Evolutionary conservation across 2,888 invertebrate genomes (phyloP), one percentile per base, ranked within the genome.

Genomic region (Drosophila helvetica): DNA sequence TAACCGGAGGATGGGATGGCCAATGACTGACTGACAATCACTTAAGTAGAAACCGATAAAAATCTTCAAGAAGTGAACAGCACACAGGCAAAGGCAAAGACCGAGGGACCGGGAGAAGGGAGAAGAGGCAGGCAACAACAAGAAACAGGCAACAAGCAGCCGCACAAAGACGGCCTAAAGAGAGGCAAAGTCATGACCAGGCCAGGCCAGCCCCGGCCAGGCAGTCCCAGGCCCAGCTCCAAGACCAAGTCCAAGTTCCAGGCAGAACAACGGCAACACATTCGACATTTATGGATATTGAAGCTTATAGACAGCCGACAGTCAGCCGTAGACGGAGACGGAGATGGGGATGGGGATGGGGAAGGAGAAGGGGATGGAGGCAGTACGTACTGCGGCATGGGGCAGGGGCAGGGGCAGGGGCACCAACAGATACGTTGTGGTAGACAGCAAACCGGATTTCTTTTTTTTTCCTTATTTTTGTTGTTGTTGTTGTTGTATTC

Each of bases 21-120:
- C 77, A 82, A 80, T 79, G 86, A 84, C 85, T 86, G 86, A 88
- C 88, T 86, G 88, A 88, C 88, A 86, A 86, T 86, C 86, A 86
- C 88, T 86, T 86, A 86, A 86, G 86, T 86, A 80, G 86, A 86
- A 86, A 84, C 86, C 81, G 86, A 86, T 86, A 86, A 86, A 88
- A 86, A 86, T 86, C 86, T 86, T 78, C 69, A 86, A 63, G 74
- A 70, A 69, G 42, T 46, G 63, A 69, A 62, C 76, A 78, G 7
- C 27, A 67, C 67, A 67, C 70, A 77, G 64, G 70, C 76, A 74
- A 77, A 77, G 58, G 79, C 71, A 62, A 27, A 64, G 67, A 77
- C 61, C 57, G 56, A 64, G 65, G 2, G 25, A 77, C 71, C 50
- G 12, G 54, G 50, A 62, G 43, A 59, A n/a, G n/a, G n/a, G 73